phyloP scores from a whole-genome alignment of 2,797 vertebrate genomes.

The Netta rufina region DNA sequence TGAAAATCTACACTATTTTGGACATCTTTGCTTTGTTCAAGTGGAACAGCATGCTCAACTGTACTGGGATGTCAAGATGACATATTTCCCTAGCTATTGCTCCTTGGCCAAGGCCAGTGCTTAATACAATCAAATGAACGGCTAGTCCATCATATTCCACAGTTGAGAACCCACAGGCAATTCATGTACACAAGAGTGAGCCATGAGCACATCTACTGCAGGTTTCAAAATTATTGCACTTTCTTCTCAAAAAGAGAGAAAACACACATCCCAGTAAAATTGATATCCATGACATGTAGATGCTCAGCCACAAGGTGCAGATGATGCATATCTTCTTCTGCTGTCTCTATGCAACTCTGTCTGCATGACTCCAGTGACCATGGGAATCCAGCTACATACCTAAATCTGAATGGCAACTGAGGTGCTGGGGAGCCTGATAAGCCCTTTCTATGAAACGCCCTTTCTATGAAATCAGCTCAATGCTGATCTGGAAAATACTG shows the following conservation, averaged over 20 bases:
- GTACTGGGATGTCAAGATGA: neutral
- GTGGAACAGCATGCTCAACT: neutral
- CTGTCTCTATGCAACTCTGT: neutral
- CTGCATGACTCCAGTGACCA: neutral
- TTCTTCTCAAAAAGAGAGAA: neutral
- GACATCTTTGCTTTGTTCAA: neutral
- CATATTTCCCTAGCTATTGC: neutral
- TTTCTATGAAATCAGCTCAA: neutral
- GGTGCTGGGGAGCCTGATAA: neutral
- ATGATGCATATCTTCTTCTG: neutral
- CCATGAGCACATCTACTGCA: neutral
- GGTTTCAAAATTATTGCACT: neutral
- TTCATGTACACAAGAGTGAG: neutral
- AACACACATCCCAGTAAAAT: neutral
- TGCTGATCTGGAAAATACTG: neutral
- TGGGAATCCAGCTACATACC: neutral
- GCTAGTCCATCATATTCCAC: neutral
- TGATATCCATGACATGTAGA: neutral
- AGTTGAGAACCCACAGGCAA: neutral
- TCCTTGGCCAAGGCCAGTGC: neutral
- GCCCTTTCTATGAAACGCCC: neutral
- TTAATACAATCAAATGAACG: rapidly evolving
- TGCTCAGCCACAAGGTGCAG: neutral
- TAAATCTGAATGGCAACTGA: neutral
- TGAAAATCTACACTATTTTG: neutral